A percentile compares a stretch with the other conserved stretches of the same genome.
Conservation (phyloP, 2,113 vertebrate genomes). For the Ramphastos sulfuratus region DNA sequence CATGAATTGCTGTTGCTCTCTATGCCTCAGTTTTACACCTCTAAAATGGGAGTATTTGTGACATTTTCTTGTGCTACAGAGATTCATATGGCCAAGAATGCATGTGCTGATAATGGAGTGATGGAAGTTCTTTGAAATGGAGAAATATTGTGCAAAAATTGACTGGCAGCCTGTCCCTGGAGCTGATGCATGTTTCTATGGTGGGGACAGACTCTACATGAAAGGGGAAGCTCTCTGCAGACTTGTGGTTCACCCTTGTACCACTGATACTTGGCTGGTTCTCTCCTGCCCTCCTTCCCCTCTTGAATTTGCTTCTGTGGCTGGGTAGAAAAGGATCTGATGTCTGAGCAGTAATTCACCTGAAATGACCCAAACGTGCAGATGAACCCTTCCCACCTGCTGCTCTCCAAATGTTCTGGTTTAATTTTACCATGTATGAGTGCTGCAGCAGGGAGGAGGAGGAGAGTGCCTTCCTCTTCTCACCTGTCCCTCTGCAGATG, state of each 20-base stretch:
- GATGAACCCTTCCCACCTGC: background rate
- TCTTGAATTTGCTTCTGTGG: background rate
- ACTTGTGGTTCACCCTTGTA: background rate
- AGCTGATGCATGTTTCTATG: background rate
- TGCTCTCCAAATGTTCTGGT: background rate
- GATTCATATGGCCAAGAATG: background rate
- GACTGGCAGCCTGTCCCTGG: background rate
- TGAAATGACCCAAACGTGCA: background rate
- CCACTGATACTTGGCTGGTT: fast-evolving
- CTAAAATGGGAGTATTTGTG: background rate
- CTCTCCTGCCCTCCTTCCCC: background rate
- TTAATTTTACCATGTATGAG: background rate
- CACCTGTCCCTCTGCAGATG: background rate
- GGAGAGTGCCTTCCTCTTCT: background rate
- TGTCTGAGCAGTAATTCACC: background rate
- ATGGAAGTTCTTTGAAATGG: background rate
- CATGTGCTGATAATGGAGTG: background rate
- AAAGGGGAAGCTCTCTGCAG: background rate
- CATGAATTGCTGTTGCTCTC: background rate
- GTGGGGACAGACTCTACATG: too few species aligned
- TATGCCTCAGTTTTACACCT: background rate
- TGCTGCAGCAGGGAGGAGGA: background rate
- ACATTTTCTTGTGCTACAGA: background rate
- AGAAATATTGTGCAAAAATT: background rate
- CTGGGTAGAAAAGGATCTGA: background rate